phyloP scores from a whole-genome alignment of 1,140 invertebrate genomes.

The Drosophila nigromelanica region DNA sequence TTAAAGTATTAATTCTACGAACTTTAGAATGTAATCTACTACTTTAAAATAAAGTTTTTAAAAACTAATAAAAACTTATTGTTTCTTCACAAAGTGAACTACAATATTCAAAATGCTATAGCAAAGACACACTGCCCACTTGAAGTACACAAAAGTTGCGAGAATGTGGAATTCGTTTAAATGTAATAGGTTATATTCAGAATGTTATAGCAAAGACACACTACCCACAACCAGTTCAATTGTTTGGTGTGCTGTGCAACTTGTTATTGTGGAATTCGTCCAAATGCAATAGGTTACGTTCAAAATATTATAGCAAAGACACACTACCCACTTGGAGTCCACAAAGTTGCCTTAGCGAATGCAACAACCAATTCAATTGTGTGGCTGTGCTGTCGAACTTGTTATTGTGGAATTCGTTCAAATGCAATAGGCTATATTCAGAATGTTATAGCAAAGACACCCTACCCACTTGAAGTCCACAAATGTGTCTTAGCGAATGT shows the following conservation, averaged over 20 bases:
- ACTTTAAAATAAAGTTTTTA: conserved; percentile 3
- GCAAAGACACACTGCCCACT: conserved; percentile 1
- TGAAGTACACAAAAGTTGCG: neutral
- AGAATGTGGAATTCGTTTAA: too few relatives aligned
- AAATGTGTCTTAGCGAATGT: neutral
- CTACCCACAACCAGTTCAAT: neutral
- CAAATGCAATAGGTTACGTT: neutral
- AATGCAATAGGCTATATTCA: neutral
- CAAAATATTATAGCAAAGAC: neutral
- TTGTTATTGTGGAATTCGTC: neutral
- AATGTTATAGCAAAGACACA: conserved; percentile 1
- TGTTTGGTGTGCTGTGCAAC: neutral
- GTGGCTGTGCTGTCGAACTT: neutral
- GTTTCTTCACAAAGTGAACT: too few relatives aligned
- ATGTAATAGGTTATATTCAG: neutral
- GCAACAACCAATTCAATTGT: too few relatives aligned
- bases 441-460: neutral
- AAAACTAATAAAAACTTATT: too few relatives aligned
- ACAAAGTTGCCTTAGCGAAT: conserved; percentile 6
- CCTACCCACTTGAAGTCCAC: conserved; percentile 2
- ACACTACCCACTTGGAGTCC: conserved; percentile 1
- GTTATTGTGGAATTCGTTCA: neutral
- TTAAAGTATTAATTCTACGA: conserved; percentile 42
- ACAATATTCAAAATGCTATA: neutral
- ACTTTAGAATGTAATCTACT: conserved; percentile 28